These are phyloP conservation scores for Drosophila hawaiiensis DNA, from an alignment of 2,888 invertebrate genomes.

Conservation along the genomic window DNA sequence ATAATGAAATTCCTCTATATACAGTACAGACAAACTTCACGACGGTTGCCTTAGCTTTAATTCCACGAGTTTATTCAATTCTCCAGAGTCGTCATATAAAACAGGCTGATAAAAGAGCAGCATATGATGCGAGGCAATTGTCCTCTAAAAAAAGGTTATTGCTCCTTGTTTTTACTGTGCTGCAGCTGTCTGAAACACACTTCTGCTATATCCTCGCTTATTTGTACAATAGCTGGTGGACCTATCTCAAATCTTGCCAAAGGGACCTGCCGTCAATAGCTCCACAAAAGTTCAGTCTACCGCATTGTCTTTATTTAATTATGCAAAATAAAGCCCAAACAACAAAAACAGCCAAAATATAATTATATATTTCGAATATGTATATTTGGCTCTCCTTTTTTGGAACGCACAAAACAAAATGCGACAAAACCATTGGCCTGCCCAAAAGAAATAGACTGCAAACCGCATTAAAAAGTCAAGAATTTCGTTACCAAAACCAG, in stretches of 20 bases:
- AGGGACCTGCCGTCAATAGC: conserved; percentile 45
- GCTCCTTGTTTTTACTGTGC: conserved; percentile 46
- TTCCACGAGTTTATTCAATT: conserved; percentile 10
- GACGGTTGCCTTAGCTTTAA: conserved; percentile 11
- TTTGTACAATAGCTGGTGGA: conserved; percentile 51
- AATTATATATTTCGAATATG: conserved; percentile 67
- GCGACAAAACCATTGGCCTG: conserved; percentile 21
- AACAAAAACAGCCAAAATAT: conserved; percentile 45
- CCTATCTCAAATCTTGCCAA: conserved; percentile 31
- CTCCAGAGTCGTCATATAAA: conserved; percentile 9
- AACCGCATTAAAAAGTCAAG: conserved; percentile 69
- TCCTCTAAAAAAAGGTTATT: conserved; percentile 20
- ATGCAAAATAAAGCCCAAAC: conserved; percentile 56
- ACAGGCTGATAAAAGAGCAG: neutral
- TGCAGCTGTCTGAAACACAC: conserved; percentile 66
- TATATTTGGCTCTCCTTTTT: conserved; percentile 4
- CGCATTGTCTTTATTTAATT: conserved; percentile 73
- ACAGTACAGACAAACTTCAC: conserved; percentile 14
- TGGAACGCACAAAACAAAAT: conserved; percentile 19
- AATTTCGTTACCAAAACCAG: conserved; percentile 34
- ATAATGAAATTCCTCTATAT: conserved; percentile 28
- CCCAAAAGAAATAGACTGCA: conserved; percentile 33
- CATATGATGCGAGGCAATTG: conserved; percentile 7
- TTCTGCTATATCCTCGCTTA: conserved; percentile 38
- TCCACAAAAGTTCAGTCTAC: conserved; percentile 25